phyloP scores from a whole-genome alignment of 2,888 invertebrate species.

The Dicyrtomina minuta region DNA sequence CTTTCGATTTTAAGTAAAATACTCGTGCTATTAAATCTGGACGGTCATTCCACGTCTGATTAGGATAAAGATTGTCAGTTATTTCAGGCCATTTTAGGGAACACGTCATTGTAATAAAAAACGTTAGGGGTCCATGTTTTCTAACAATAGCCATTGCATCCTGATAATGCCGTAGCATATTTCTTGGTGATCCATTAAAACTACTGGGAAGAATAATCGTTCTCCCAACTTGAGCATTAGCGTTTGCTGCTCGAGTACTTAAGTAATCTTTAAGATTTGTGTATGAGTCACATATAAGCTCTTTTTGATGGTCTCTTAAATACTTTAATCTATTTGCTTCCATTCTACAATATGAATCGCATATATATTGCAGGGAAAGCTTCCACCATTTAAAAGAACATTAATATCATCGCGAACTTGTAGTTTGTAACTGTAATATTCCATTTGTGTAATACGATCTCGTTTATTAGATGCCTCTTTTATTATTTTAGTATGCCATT shows the following conservation, averaged over 20 bases:
- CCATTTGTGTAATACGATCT: too few relatives aligned
- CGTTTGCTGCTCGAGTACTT: conserved; percentile 15
- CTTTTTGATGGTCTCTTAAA: conserved; percentile 47
- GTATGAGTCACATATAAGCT: conserved; percentile 50
- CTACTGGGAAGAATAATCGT: conserved; percentile 50
- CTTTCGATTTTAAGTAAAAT: conserved; percentile 8
- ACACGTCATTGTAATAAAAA: conserved; percentile 29
- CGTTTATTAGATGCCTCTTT: too few relatives aligned
- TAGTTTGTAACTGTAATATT: too few relatives aligned
- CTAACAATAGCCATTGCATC: conserved; percentile 26
- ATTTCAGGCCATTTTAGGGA: conserved; percentile 26
- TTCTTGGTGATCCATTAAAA: conserved; percentile 48
- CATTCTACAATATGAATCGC: conserved; percentile 51
- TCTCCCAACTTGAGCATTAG: conserved; percentile 12
- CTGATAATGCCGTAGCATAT: conserved; percentile 40
- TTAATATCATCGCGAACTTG: conserved; percentile 41
- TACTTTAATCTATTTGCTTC: conserved; percentile 50
- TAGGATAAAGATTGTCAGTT: background rate
- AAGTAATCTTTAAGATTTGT: conserved; percentile 43
- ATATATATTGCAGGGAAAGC: conserved; percentile 53
- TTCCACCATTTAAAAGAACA: conserved; percentile 46
- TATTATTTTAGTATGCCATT: conserved; percentile 19
- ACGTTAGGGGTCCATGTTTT: conserved; percentile 12
- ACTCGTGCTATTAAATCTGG: conserved; percentile 22
- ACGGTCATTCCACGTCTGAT: conserved; percentile 9